Conservation (phyloP, 2,888 invertebrate genomes). For the Meghimatium bilineatum region DNA sequence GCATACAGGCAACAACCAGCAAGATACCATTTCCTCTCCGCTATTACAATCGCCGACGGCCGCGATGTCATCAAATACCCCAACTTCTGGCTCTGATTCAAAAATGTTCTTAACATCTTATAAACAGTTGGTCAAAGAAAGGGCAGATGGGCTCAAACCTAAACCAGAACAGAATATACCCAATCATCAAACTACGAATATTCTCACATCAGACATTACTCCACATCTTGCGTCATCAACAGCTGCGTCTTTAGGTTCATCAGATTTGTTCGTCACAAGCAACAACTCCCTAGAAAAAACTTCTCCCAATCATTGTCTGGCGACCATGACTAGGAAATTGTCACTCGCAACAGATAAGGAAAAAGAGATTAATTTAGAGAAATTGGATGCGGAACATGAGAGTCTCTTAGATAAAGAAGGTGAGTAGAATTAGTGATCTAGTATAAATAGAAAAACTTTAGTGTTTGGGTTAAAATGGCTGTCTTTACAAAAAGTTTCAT, state of each 20-base stretch:
- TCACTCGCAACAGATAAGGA: slow-evolving; percentile 55
- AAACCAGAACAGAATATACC: not conserved
- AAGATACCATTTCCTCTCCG: not conserved
- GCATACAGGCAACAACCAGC: not conserved
- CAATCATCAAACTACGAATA: not conserved
- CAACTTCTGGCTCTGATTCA: not conserved
- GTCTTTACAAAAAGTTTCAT: too few species aligned
- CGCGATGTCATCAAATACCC: too few species aligned
- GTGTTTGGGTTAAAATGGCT: too few species aligned
- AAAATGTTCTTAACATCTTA: not conserved
- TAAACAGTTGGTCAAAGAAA: not conserved
- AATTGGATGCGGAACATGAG: slow-evolving; percentile 63
- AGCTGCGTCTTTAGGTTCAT: not conserved
- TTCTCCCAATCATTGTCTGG: not conserved
- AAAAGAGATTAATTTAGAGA: slow-evolving; percentile 64
- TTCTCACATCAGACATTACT: not conserved
- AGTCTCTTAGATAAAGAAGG: slow-evolving; percentile 67
- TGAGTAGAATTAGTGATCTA: slow-evolving; percentile 51
- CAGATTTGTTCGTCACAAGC: not conserved
- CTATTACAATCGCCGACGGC: not conserved
- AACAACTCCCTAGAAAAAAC: not conserved
- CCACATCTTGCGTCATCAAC: not conserved
- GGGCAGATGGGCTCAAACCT: not conserved
- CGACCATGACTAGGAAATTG: not conserved
- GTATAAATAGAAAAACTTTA: too few species aligned